Evolutionary conservation across 2,888 invertebrate genomes (phyloP).

Genomic region (Nipponacmea schrenckii): DNA sequence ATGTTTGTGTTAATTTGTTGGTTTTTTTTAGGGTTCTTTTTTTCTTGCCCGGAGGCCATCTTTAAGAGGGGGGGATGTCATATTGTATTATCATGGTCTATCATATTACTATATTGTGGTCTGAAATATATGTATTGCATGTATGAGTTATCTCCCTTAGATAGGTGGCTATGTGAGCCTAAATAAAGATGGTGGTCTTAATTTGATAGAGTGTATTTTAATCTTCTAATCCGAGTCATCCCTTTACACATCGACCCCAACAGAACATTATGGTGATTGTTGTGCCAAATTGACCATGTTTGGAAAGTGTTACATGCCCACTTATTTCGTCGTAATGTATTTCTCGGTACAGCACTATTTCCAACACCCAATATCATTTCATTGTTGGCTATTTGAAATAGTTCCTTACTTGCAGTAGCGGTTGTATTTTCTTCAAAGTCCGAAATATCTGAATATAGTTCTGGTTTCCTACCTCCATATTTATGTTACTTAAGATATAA

Average conservation of each 20-base stretch:
- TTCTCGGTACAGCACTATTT: neutral
- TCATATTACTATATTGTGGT: too few relatives aligned
- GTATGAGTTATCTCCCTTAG: too few relatives aligned
- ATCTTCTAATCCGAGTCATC: too few relatives aligned
- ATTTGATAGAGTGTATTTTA: too few relatives aligned
- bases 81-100: too few relatives aligned
- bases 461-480: neutral
- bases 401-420: neutral
- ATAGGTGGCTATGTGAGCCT: too few relatives aligned
- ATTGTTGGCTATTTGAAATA: neutral
- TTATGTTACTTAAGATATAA: neutral
- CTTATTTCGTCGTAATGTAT: neutral
- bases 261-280: too few relatives aligned
- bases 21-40: neutral
- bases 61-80: slow-evolving; percentile 4
- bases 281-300: neutral
- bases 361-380: neutral
- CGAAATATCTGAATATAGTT: neutral
- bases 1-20: neutral
- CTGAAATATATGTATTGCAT: too few relatives aligned
- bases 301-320: neutral
- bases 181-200: too few relatives aligned
- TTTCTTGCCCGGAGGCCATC: too few relatives aligned
- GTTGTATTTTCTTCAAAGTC: neutral
- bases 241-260: too few relatives aligned